phyloP scores from a whole-genome alignment of 2,888 invertebrate species.

The Andrena haemorrhoa region DNA sequence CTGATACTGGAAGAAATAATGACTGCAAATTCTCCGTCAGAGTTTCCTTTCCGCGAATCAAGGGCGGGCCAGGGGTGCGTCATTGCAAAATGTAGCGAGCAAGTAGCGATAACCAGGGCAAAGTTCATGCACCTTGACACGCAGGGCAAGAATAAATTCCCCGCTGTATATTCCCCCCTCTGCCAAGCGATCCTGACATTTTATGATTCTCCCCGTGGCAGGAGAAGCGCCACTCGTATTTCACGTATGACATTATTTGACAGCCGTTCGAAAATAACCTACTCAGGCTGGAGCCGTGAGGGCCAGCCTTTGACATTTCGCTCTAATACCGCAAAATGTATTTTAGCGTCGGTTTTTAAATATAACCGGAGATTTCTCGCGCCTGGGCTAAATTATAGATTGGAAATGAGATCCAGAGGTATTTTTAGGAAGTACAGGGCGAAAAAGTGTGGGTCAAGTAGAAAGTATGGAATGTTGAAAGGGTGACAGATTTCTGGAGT shows the following conservation, averaged over 20 bases:
- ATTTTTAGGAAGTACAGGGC: too few relatives aligned
- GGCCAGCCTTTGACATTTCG: slow-evolving; percentile 34
- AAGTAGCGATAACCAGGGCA: slow-evolving; percentile 24
- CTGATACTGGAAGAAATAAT: background rate
- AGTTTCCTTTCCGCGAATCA: slow-evolving; percentile 1
- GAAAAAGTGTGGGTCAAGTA: too few relatives aligned
- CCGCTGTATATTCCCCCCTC: background rate
- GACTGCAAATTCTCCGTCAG: background rate
- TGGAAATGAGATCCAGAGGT: background rate
- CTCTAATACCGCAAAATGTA: slow-evolving; percentile 1
- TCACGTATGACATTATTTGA: slow-evolving; percentile 48
- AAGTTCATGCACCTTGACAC: slow-evolving; percentile 40
- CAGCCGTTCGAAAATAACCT: slow-evolving; percentile 37
- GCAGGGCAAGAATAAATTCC: slow-evolving; percentile 56
- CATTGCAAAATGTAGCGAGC: slow-evolving; percentile 4
- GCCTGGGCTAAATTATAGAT: background rate
- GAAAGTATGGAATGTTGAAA: too few relatives aligned
- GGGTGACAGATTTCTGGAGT: too few relatives aligned
- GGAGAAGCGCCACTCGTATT: slow-evolving; percentile 11
- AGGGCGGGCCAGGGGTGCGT: background rate
- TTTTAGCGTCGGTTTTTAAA: background rate
- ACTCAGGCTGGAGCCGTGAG: background rate
- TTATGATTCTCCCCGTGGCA: background rate
- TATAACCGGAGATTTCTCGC: background rate
- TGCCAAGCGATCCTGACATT: background rate